Conservation (phyloP, 2,888 invertebrate species). For the Pimpla rufipes region DNA sequence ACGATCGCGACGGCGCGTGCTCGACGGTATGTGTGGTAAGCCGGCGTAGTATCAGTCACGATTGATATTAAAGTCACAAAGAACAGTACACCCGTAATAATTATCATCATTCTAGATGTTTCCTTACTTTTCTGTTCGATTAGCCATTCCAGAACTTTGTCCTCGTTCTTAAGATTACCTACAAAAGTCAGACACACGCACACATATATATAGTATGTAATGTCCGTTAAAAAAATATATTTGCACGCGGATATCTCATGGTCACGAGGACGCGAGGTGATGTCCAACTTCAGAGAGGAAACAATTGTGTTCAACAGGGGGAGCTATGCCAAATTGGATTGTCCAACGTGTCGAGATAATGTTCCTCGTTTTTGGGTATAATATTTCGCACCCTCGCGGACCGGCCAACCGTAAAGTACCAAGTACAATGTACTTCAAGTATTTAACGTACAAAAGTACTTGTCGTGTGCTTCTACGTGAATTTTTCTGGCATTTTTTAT, state of each 20-base stretch:
- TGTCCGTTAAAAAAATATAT: constrained; percentile 45
- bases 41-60: constrained; percentile 81
- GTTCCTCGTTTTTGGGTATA: not conserved
- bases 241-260: not conserved
- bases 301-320: not conserved
- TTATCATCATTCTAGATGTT: constrained; percentile 85
- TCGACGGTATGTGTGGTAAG: constrained; percentile 79
- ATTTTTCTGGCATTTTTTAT: no score
- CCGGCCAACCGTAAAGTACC: no score
- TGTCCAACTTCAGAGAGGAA: not conserved
- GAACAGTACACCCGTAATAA: constrained; percentile 85
- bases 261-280: not conserved
- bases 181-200: constrained; percentile 86
- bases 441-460: no score
- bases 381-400: no score
- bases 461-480: no score
- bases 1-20: constrained; percentile 82
- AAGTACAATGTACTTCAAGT: no score
- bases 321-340: not conserved
- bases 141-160: constrained; percentile 98
- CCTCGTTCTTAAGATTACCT: constrained; percentile 98
- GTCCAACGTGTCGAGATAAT: not conserved
- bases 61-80: constrained; percentile 85
- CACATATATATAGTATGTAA: constrained; percentile 71
- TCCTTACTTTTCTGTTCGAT: constrained; percentile 98